These are phyloP conservation scores for Liodrosophila aerea DNA, from an alignment of 2,888 invertebrate genomes.

Conservation along the genomic window DNA sequence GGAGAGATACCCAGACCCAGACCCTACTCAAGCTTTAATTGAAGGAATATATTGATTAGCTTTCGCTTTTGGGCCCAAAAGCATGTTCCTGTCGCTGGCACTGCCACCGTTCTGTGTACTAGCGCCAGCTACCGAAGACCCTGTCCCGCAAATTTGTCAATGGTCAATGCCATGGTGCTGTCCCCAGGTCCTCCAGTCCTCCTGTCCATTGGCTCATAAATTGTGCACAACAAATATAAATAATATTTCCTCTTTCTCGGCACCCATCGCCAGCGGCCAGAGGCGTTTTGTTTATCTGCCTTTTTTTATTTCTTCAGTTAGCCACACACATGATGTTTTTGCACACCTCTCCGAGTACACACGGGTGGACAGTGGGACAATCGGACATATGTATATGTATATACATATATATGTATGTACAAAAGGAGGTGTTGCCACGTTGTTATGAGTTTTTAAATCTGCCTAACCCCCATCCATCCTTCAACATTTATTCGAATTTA, in stretches of 20 bases:
- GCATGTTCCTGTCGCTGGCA: slow-evolving; percentile 78
- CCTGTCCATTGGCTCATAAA: slow-evolving; percentile 55
- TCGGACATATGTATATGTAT: too few relatives aligned
- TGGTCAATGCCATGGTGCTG: slow-evolving; percentile 32
- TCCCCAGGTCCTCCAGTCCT: neutral
- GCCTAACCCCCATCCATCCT: slow-evolving; percentile 69
- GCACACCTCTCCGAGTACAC: slow-evolving; percentile 48
- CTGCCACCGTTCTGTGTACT: slow-evolving; percentile 80
- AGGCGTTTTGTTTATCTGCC: slow-evolving; percentile 11
- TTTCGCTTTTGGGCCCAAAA: slow-evolving; percentile 71
- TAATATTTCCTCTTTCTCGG: slow-evolving; percentile 43
- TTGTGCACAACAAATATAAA: slow-evolving; percentile 61
- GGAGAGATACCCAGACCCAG: slow-evolving; percentile 37
- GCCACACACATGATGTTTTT: slow-evolving; percentile 74
- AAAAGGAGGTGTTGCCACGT: slow-evolving; percentile 80
- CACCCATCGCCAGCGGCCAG: slow-evolving; percentile 60
- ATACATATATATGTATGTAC: too few relatives aligned
- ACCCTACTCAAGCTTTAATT: slow-evolving; percentile 56
- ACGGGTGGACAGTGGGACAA: too few relatives aligned
- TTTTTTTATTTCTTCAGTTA: slow-evolving; percentile 16
- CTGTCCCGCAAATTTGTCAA: slow-evolving; percentile 77
- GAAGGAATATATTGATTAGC: slow-evolving; percentile 71
- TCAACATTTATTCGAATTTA: slow-evolving; percentile 81
- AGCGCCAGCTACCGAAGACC: slow-evolving; percentile 75
- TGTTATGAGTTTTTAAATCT: slow-evolving; percentile 81